Percentiles rank a stretch among this genome's conserved stretches.
Evolutionary conservation across 2,113 vertebrate species (phyloP).

Genomic region (Dicerorhinus sumatrensis): DNA sequence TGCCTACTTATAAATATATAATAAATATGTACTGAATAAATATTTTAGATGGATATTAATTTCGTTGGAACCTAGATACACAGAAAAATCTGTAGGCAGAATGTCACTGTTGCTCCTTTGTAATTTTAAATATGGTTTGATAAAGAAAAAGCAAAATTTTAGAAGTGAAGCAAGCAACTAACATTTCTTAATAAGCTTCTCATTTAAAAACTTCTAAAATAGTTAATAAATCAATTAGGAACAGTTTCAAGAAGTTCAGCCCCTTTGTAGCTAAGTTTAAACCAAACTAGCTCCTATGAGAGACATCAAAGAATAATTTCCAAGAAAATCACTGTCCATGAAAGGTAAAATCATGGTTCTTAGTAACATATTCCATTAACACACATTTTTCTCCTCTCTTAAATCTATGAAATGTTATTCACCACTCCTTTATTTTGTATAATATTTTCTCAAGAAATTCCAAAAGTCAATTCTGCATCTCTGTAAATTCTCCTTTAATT

Average conservation of each 20-base stretch:
- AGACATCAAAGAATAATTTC: slow-evolving; percentile 31
- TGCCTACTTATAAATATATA: neutral
- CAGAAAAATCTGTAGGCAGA: neutral
- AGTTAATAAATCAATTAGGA: slow-evolving; percentile 49
- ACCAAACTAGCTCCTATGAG: slow-evolving; percentile 24
- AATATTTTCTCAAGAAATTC: slow-evolving; percentile 37
- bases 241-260: slow-evolving; percentile 47
- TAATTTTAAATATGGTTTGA: neutral
- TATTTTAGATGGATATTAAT: neutral
- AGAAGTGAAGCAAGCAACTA: neutral
- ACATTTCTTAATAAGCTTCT: neutral
- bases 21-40: neutral
- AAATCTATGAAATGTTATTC: slow-evolving; percentile 13
- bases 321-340: neutral
- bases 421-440: neutral
- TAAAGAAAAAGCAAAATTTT: slow-evolving; percentile 23
- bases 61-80: neutral
- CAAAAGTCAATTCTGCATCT: neutral
- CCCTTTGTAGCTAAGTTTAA: neutral
- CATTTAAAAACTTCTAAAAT: slow-evolving; percentile 44
- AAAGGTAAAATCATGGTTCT: slow-evolving; percentile 15
- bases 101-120: neutral
- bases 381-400: neutral
- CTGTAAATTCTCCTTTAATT: neutral
- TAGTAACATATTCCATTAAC: neutral